Evolutionary conservation across 2,888 invertebrate species (phyloP).

Genomic region (Melanargia galathea): DNA sequence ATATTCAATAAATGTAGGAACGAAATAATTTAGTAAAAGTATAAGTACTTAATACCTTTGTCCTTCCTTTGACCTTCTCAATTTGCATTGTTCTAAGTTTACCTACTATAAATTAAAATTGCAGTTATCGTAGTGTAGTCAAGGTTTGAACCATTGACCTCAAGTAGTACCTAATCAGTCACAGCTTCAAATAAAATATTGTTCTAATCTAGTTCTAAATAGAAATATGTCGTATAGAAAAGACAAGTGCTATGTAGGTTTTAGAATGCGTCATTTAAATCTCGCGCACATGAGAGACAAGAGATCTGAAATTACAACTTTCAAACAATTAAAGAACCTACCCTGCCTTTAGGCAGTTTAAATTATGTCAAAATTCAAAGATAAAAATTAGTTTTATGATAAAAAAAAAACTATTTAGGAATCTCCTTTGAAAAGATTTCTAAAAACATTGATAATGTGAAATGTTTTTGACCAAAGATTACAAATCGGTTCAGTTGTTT

Average conservation of each 20-base stretch:
- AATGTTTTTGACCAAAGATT: background rate
- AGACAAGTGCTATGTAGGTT: background rate
- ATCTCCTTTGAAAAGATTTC: background rate
- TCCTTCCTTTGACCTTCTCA: conserved; percentile 8
- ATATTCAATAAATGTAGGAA: background rate
- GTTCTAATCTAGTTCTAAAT: background rate
- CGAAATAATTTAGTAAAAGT: background rate
- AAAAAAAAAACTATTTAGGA: background rate
- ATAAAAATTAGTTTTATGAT: background rate
- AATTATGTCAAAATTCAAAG: background rate
- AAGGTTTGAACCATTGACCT: background rate
- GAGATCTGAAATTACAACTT: conserved; percentile 6
- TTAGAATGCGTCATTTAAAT: background rate
- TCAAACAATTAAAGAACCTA: conserved; percentile 5
- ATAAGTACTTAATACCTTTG: conserved; percentile 5
- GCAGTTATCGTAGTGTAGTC: background rate
- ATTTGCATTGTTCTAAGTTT: background rate
- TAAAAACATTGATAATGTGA: background rate
- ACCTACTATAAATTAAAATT: background rate
- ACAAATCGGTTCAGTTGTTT: conserved; percentile 25
- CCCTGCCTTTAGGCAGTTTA: background rate
- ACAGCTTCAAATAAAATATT: background rate
- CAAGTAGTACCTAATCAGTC: background rate
- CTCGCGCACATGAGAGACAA: background rate
- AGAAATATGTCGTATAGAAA: background rate